Conservation (phyloP, 2,797 vertebrate genomes). For the Florisuga fusca region DNA sequence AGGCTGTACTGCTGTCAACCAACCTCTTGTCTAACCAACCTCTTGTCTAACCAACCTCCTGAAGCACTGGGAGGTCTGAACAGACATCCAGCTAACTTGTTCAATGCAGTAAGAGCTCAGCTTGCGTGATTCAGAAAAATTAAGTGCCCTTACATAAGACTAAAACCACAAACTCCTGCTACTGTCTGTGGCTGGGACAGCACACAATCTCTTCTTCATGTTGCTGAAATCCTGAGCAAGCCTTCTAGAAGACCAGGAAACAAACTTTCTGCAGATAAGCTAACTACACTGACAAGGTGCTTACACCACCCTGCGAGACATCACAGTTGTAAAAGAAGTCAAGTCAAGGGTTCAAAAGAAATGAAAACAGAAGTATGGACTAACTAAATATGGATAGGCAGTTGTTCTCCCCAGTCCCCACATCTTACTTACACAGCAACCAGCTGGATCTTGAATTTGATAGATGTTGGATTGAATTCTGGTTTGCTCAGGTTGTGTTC, state of each 20-base stretch:
- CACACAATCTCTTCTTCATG: background rate
- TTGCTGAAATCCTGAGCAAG: background rate
- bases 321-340: background rate
- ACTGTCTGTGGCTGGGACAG: background rate
- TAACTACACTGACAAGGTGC: background rate
- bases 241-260: background rate
- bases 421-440: constrained; percentile 94
- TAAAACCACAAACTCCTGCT: background rate
- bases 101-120: background rate
- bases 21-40: background rate
- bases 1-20: background rate
- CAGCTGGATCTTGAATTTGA: constrained; percentile 99
- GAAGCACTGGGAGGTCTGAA: background rate
- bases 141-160: background rate
- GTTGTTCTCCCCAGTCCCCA: background rate
- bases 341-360: background rate
- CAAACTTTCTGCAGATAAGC: background rate
- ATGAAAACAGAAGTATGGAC: background rate
- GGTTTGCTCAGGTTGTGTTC: constrained; percentile 99
- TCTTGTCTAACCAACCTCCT: background rate
- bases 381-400: background rate
- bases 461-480: constrained; percentile 98
- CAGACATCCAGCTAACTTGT: background rate
- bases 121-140: background rate
- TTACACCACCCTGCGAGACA: background rate